Evolutionary conservation across 2,797 vertebrate genomes (phyloP), one percentile per base, ranked within the genome.

Genomic region (Esox lucius): DNA sequence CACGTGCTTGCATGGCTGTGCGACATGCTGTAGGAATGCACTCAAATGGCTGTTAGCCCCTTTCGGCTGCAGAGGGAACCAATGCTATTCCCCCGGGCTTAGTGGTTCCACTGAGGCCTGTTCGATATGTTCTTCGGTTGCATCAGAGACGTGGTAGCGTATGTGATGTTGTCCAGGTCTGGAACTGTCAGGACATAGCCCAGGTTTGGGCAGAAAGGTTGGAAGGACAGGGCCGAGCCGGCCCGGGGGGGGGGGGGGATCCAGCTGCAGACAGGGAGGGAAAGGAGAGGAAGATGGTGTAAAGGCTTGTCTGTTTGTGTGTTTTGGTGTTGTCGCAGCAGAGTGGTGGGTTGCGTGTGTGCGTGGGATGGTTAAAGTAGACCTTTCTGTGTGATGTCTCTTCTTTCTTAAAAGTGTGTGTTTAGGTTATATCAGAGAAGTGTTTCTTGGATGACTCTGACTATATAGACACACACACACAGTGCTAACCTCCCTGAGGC

Each of bases 401-500:
- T 22, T 59, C n/a, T n/a, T 59, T 59, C 56, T 59, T 24, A 12
- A 59, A n/a, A n/a, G 6, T 11, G 53, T 59, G 56, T 59, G n/a
- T 59, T 24, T 59, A 22, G 53, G 53, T 59, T 59, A 22, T 59
- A 59, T 59, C 53, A 59, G 53, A 22, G 53, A n/a, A 22, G 53
- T 59, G 22, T 59, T 59, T 24, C n/a, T 59, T 67, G 33, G 16
- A 67, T 67, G 42, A 70, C 39, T 48, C 68, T 26, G 11, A 59
- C 42, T 46, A 9, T 46, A 46, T 46, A 46, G 42, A 28, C 66
- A 22, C 24, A 68, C 62, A 70, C 70, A 81, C 82, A 79, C 68
- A 70, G 72, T 70, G 59, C 53, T 74, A 65, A 71, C 4, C 31
- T 1, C 26, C 26, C 65, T 68, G 71, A 53, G 65, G 84, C 87